Evolutionary conservation across 2,888 invertebrate genomes (phyloP).

Genomic region (Saturnia japonica): DNA sequence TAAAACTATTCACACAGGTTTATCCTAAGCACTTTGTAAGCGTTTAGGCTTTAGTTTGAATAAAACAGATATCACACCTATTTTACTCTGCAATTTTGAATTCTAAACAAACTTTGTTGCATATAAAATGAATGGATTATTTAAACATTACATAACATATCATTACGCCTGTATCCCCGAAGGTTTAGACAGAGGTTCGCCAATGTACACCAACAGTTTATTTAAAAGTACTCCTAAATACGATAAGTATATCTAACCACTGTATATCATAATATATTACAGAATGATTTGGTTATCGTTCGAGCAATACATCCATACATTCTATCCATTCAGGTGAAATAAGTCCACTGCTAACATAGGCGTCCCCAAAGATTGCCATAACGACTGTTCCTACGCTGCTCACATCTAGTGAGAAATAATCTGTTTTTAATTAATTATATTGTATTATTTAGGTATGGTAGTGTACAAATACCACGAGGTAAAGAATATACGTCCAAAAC

Average conservation of each 20-base stretch:
- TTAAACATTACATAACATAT: no score
- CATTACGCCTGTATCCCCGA: no score
- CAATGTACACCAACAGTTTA: no score
- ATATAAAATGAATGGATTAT: neutral
- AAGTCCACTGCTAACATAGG: no score
- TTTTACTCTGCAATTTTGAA: neutral
- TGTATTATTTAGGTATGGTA: neutral
- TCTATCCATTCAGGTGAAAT: no score
- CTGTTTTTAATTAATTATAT: no score
- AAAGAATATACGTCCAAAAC: neutral
- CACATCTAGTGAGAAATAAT: no score
- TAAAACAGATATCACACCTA: neutral
- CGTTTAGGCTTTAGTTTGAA: neutral
- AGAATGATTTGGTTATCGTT: neutral
- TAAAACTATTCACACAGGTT: neutral
- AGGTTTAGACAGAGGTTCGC: no score
- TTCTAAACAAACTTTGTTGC: neutral
- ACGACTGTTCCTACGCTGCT: no score
- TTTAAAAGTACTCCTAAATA: neutral
- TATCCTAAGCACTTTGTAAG: neutral
- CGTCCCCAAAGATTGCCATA: no score
- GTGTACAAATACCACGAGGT: neutral
- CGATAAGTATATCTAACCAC: neutral
- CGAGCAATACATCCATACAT: no score
- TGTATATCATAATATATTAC: neutral